A percentile compares a stretch with the other conserved stretches of the same genome.
These are phyloP conservation scores for Huso huso DNA, from an alignment of 2,797 vertebrate genomes.

Conservation along the genomic window DNA sequence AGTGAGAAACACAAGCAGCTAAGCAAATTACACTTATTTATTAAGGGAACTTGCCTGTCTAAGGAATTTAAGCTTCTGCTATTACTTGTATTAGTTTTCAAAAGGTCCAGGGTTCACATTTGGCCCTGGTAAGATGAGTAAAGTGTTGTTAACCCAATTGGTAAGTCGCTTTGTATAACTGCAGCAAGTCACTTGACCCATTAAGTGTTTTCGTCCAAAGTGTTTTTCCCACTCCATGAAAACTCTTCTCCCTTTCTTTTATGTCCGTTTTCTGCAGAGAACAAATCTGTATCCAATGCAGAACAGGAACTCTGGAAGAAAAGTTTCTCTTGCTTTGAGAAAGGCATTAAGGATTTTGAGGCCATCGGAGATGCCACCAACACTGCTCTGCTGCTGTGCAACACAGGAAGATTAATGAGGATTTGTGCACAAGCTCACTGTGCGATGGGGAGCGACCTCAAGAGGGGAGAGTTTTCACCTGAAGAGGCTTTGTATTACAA, in stretches of 20 bases:
- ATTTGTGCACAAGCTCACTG: constrained; percentile 94
- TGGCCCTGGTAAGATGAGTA: too few relatives aligned
- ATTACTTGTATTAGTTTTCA: too few relatives aligned
- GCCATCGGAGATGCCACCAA: constrained; percentile 81
- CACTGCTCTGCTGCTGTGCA: constrained; percentile 81
- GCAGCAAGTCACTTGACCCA: too few relatives aligned
- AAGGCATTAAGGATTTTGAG: constrained; percentile 88
- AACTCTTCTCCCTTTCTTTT: too few relatives aligned
- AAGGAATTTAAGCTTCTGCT: too few relatives aligned
- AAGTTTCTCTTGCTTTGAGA: constrained; percentile 92
- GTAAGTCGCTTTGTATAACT: too few relatives aligned
- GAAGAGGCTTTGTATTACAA: constrained; percentile 95
- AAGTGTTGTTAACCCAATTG: too few relatives aligned
- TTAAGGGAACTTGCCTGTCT: too few relatives aligned
- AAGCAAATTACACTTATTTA: too few relatives aligned
- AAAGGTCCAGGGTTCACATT: too few relatives aligned
- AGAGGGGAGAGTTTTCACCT: constrained; percentile 82
- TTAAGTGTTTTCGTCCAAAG: too few relatives aligned
- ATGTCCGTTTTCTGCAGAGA: constrained; percentile 48
- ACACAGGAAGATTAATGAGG: constrained; percentile 91
- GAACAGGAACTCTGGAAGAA: constrained; percentile 98
- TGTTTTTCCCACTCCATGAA: not conserved
- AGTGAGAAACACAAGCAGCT: too few relatives aligned
- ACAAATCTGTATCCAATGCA: constrained; percentile 60
- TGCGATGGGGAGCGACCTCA: constrained; percentile 53